Evolutionary conservation across 1,140 invertebrate species (phyloP).

Genomic region (Brachionus manjavacas): DNA sequence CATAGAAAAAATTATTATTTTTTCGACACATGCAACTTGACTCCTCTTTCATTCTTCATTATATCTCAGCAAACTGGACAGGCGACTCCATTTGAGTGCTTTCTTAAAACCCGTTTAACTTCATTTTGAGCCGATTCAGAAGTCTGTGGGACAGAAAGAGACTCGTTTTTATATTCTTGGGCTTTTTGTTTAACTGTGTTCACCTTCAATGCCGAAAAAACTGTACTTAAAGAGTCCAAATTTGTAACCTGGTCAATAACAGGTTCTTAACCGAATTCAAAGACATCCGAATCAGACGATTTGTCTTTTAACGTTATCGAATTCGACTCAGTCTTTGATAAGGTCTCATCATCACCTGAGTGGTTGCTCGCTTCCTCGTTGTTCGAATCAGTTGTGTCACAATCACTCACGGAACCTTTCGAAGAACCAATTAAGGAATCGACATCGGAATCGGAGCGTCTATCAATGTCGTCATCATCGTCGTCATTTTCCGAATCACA

Average conservation of each 20-base stretch:
- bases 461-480: not conserved
- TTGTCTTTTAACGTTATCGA: constrained; percentile 2
- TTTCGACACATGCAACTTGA: not conserved
- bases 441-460: not conserved
- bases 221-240: not conserved
- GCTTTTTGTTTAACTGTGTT: not conserved
- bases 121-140: constrained; percentile 2
- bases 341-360: not conserved
- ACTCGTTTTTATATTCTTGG: not conserved
- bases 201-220: constrained; percentile 16
- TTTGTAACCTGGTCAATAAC: not conserved
- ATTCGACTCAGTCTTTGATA: not conserved
- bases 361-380: not conserved
- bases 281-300: not conserved
- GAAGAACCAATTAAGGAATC: not conserved
- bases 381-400: not conserved
- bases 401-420: not conserved
- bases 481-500: not conserved
- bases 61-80: not conserved
- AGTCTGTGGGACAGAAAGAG: not conserved
- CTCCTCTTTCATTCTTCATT: constrained; percentile 6
- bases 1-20: too few species aligned
- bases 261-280: not conserved
- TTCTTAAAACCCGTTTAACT: constrained; percentile 13
- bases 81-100: constrained; percentile 1